Conservation (phyloP, 2,797 vertebrate species). For the Numenius phaeopus region DNA sequence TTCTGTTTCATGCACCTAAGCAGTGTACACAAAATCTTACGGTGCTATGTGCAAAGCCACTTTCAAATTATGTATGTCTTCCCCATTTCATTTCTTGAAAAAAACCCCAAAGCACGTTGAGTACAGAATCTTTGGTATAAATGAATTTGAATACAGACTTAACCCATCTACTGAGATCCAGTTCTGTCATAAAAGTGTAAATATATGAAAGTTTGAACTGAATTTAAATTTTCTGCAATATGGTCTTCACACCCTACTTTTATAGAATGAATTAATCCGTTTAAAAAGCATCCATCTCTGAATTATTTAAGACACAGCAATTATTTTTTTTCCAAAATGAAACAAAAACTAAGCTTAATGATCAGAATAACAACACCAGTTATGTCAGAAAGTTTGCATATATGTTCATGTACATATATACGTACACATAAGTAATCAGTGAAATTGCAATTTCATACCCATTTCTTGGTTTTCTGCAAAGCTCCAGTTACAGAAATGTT, state of each 20-base stretch:
- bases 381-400: background rate
- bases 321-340: background rate
- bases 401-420: background rate
- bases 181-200: background rate
- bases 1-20: background rate
- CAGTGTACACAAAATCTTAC: background rate
- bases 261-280: background rate
- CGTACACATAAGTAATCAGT: background rate
- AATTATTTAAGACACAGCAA: background rate
- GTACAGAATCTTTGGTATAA: background rate
- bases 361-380: background rate
- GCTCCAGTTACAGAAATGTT: background rate
- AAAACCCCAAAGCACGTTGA: background rate
- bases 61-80: background rate
- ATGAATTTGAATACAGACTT: background rate
- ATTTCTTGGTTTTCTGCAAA: background rate
- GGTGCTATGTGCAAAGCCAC: background rate
- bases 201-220: background rate
- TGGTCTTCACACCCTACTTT: background rate
- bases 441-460: background rate
- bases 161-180: background rate
- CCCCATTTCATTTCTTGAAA: background rate
- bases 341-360: background rate
- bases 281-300: background rate
- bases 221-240: slow-evolving; percentile 14